Percentiles rank a stretch among this genome's conserved stretches.
phyloP scores from a whole-genome alignment of 2,888 invertebrate species.

The Coremacera marginata region DNA sequence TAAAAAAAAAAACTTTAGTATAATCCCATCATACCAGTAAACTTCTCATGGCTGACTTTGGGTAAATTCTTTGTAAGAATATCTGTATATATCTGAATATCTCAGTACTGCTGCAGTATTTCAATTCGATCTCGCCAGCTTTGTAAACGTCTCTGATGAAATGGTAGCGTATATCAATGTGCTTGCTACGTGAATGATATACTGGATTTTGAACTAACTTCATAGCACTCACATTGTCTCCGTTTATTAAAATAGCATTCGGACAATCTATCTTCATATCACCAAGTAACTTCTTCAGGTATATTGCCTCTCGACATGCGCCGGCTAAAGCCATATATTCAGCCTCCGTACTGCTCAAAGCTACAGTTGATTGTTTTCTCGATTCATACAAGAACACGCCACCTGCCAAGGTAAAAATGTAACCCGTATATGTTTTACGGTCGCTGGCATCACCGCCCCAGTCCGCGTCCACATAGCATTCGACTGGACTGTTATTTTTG shows the following conservation, averaged over 20 bases:
- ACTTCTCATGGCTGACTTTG: neutral
- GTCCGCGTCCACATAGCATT: too few species aligned
- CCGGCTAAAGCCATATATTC: neutral
- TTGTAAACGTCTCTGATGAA: constrained; percentile 19
- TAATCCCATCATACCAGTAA: neutral
- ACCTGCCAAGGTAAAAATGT: neutral
- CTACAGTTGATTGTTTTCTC: constrained; percentile 6
- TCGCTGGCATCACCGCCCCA: constrained; percentile 10
- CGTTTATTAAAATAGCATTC: neutral
- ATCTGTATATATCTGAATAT: neutral
- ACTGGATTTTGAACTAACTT: constrained; percentile 3
- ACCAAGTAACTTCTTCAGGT: neutral
- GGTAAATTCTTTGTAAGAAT: neutral
- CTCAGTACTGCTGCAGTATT: neutral
- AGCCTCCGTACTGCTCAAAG: neutral
- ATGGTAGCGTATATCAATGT: neutral
- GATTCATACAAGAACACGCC: neutral
- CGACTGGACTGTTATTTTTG: too few species aligned
- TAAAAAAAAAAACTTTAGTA: neutral
- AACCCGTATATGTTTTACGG: constrained; percentile 10
- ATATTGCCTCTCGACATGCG: neutral
- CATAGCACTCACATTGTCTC: constrained; percentile 4
- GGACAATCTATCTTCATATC: neutral
- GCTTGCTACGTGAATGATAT: neutral
- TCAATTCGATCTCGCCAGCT: neutral